Evolutionary conservation across 2,888 invertebrate species (phyloP), one percentile per base, ranked within the genome.

Genomic region (Tricholauxania praeusta): DNA sequence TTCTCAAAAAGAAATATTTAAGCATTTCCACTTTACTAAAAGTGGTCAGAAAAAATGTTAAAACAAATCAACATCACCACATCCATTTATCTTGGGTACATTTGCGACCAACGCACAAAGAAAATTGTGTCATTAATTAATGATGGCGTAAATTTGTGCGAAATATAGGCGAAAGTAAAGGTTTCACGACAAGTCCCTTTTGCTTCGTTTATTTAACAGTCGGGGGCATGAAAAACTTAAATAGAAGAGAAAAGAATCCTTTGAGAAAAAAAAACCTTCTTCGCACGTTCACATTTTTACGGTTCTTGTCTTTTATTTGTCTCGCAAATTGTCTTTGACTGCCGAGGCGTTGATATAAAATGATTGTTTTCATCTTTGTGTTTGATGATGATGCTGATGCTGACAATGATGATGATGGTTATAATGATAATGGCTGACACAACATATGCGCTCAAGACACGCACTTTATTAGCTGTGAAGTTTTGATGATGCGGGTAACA

Each of bases 51-150:
- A 39, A 39, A 39, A 39, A 39, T 10, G 39, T 39, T 39, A 39
- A 39, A 39, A 39, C 39, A 39, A 39, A 39, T 39, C 39, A 39
- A 39, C 39, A 65, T 39, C 28, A 65, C 49, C 52, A 10, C 47
- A 51, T 65, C 49, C 49, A 52, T 65, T 49, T 65, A 65, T 52
- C 52, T 19, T 49, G 19, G 49, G 52, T 55, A 49, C n/a, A 17
- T 49, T 65, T 48, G 22, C 65, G 39, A 12, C 12, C 28, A 49
- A 19, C 51, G 17, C 65, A 51, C 65, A 52, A 65, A 65, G 65
- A 15, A 52, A 65, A 65, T 65, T 65, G 65, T 65, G 65, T 65
- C 65, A 65, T 65, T 65, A 65, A 65, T 65, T 65, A 65, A 65
- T 65, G 65, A 65, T 65, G 65, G 65, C 22, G 51, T 28, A 49